Evolutionary conservation across 1,140 invertebrate species (phyloP), one percentile per base, ranked within the genome.

Genomic region (Musca vetustissima): DNA sequence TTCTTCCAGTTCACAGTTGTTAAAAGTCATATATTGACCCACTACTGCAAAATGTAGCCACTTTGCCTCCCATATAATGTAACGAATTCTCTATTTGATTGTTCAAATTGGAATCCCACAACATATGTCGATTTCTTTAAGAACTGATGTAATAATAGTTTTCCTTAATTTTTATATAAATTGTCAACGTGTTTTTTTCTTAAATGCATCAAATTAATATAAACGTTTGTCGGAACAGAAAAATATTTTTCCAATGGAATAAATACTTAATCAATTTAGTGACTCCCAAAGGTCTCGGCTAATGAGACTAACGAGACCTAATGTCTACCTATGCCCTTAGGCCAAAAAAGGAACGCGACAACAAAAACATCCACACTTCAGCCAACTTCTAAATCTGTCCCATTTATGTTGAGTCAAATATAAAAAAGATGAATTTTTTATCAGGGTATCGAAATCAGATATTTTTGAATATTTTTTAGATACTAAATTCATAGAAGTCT

Each of bases 361-460:
- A 43, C 36, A 43, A 43, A 43, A 43, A 43, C 1, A 19, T 21
- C 19, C 36, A 61, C 28, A 61, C 32, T 61, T 21, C 19, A 61
- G n/a, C 17, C 36, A 36, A 61, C 28, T 36, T 43, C 19, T 61
- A 61, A 61, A 61, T 61, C 36, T 61, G 36, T 61, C 17, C 28
- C 13, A 21, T 36, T 36, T 17, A 61, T 36, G 28, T 43, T 43
- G 36, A 43, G 36, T 43, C 4, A 61, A 61, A 32, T 22, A 61
- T 28, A 36, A 36, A 73, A 72, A 75, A 78, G 78, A 78, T 73
- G 75, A 74, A 74, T 75, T 75, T 78, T 78, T 78, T 78, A 78
- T 78, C 76, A 78, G 75, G 73, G 76, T 65, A 71, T 74, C 76
- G 76, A 78, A 78, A 78, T 78, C 76, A 78, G 76, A 78, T 78